phyloP scores from a whole-genome alignment of 2,113 vertebrate genomes.

The Urocynchramus pylzowi region DNA sequence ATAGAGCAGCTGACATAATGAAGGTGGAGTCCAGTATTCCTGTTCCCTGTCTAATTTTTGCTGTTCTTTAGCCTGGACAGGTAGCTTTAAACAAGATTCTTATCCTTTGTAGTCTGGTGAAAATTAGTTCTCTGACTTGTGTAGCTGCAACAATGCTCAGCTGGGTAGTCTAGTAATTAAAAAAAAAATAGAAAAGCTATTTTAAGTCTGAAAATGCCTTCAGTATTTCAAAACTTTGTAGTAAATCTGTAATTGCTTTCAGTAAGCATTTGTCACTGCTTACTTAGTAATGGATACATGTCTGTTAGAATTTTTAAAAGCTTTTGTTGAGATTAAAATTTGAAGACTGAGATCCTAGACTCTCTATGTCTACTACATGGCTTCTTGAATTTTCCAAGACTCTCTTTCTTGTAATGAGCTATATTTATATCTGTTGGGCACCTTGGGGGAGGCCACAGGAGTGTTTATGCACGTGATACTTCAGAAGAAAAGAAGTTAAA shows the following conservation, averaged over 20 bases:
- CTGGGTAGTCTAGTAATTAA: neutral
- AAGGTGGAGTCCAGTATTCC: neutral
- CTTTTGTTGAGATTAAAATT: neutral
- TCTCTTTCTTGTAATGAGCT: neutral
- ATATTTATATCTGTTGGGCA: neutral
- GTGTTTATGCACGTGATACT: neutral
- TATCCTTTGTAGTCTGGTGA: neutral
- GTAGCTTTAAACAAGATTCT: neutral
- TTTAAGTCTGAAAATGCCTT: neutral
- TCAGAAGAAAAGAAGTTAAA: neutral
- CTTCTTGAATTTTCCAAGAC: neutral
- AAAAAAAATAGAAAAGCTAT: neutral
- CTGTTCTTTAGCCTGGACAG: neutral
- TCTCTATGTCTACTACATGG: neutral
- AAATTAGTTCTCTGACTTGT: neutral
- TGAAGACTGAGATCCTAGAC: neutral
- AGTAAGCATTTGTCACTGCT: neutral
- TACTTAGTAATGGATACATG: neutral
- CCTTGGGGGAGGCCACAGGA: neutral
- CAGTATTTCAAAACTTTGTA: neutral
- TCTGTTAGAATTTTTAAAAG: neutral
- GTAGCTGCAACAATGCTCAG: neutral
- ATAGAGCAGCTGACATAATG: neutral
- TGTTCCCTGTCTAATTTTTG: neutral
- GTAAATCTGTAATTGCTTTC: neutral